Conservation (phyloP, 2,113 vertebrate species). For the Psittacus erithacus region DNA sequence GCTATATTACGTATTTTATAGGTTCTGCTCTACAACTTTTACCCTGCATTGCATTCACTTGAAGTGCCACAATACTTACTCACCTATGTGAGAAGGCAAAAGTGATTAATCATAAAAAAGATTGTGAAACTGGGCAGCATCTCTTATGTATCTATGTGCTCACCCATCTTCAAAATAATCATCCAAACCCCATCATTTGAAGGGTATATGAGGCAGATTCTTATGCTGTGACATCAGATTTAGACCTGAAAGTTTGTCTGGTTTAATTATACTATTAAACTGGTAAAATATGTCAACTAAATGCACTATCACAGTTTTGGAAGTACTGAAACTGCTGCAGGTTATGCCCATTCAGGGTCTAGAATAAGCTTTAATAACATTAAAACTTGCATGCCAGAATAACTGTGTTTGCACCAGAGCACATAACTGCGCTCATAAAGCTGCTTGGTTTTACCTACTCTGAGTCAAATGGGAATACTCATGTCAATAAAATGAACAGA, state of each 20-base stretch:
- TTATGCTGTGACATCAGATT: conserved; percentile 32
- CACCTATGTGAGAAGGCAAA: neutral
- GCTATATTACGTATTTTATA: neutral
- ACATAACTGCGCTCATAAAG: neutral
- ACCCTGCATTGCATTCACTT: neutral
- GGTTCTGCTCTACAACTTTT: neutral
- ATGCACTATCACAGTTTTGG: neutral
- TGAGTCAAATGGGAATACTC: neutral
- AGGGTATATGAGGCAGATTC: conserved; percentile 11
- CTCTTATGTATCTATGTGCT: conserved; percentile 11
- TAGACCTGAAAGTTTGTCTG: conserved; percentile 16
- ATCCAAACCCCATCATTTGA: neutral
- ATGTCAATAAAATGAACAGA: neutral
- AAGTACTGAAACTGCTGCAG: conserved; percentile 14
- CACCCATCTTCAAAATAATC: neutral
- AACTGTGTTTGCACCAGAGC: neutral
- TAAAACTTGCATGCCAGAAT: neutral
- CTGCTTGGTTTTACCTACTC: neutral
- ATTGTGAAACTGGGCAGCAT: conserved; percentile 14
- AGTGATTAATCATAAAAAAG: neutral
- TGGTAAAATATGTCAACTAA: conserved; percentile 1
- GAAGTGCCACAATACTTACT: neutral
- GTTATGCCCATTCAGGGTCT: neutral
- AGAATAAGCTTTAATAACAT: neutral
- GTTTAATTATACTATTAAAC: conserved; percentile 30